These are phyloP conservation scores for Hypsibius dujardini DNA, from an alignment of 1,140 invertebrate species.

Conservation along the genomic window DNA sequence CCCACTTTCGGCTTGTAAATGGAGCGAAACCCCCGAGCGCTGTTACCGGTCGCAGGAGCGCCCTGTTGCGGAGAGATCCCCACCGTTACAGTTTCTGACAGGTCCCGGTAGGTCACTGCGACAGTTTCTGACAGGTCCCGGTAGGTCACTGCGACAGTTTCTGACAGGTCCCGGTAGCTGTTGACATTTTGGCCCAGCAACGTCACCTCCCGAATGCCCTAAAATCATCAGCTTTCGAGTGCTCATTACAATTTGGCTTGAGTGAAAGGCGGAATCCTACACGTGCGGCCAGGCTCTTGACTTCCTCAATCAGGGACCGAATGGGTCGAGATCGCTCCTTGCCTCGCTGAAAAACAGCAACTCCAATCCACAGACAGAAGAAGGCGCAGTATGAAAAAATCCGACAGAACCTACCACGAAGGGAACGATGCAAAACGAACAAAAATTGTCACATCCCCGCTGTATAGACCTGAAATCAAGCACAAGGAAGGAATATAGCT, in stretches of 20 bases:
- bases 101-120: not conserved
- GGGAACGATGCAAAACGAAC: conserved; percentile 81
- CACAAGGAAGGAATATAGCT: too few species aligned
- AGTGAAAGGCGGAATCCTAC: too few species aligned
- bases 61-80: too few species aligned
- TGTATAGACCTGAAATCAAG: conserved; percentile 68
- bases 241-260: too few species aligned
- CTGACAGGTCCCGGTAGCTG: conserved; percentile 65
- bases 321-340: conserved; percentile 70
- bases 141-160: conserved; percentile 18
- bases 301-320: conserved; percentile 65
- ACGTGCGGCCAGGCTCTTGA: conserved; percentile 53
- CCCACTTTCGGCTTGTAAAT: conserved; percentile 74
- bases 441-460: conserved; percentile 97
- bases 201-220: conserved; percentile 67
- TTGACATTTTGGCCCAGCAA: conserved; percentile 91
- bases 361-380: conserved; percentile 33
- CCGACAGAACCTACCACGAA: conserved; percentile 36
- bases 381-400: not conserved
- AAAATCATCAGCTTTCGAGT: conserved; percentile 18
- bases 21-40: conserved; percentile 81
- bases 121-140: conserved; percentile 29
- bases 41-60: too few species aligned
- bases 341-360: conserved; percentile 24
- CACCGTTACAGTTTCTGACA: conserved; percentile 29